These are phyloP conservation scores for Drosophila hamatofila DNA, from an alignment of 2,888 invertebrate genomes.

Conservation along the genomic window DNA sequence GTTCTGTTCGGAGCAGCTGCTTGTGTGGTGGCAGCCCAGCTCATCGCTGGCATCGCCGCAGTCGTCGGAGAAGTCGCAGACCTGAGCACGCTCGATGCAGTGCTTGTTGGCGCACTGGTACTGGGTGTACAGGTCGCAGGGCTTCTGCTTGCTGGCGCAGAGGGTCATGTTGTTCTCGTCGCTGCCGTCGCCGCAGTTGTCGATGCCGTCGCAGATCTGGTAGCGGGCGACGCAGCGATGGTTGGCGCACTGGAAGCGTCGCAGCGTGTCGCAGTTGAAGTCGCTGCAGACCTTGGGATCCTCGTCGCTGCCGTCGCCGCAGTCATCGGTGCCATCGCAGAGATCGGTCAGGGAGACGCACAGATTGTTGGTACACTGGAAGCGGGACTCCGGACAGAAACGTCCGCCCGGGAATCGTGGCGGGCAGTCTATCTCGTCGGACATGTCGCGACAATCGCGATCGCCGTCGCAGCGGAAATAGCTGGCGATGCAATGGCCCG, in stretches of 20 bases:
- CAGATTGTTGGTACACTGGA: slow-evolving; percentile 96
- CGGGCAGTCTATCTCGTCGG: slow-evolving; percentile 95
- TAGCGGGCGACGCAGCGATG: slow-evolving; percentile 94
- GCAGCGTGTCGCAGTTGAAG: slow-evolving; percentile 93
- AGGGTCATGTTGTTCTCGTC: slow-evolving; percentile 98
- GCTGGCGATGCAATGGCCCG: slow-evolving; percentile 96
- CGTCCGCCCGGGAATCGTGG: slow-evolving; percentile 94
- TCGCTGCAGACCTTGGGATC: slow-evolving; percentile 91
- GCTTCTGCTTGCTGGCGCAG: slow-evolving; percentile 91
- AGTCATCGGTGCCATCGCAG: slow-evolving; percentile 97
- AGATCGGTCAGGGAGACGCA: slow-evolving; percentile 96
- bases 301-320: slow-evolving; percentile 96
- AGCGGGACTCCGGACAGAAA: slow-evolving; percentile 95
- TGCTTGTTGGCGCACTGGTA: slow-evolving; percentile 95
- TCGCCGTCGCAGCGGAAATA: slow-evolving; percentile 96
- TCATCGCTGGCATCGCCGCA: slow-evolving; percentile 97
- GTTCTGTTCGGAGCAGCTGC: slow-evolving; percentile 87
- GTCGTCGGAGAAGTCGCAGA: slow-evolving; percentile 96
- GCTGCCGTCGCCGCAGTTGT: slow-evolving; percentile 97
- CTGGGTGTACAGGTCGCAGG: slow-evolving; percentile 92
- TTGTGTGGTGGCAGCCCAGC: slow-evolving; percentile 92
- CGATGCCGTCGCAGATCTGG: slow-evolving; percentile 95
- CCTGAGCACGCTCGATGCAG: slow-evolving; percentile 91
- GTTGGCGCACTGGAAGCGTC: slow-evolving; percentile 95
- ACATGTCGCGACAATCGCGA: slow-evolving; percentile 94